Conservation (phyloP, 2,888 invertebrate genomes). For the Unio delphinus region DNA sequence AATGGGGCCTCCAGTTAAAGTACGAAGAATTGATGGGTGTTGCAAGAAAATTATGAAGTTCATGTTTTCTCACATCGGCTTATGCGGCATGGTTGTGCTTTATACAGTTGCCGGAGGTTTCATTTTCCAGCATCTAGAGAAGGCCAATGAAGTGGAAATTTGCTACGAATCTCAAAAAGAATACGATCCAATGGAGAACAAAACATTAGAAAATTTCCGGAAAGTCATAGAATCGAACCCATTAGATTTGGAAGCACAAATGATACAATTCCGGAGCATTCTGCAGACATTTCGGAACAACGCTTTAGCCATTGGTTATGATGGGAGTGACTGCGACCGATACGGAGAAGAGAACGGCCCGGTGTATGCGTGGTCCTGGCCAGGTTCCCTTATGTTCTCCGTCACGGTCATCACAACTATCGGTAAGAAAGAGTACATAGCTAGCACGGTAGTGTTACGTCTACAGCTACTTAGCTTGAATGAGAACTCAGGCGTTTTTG, state of each 20-base stretch:
- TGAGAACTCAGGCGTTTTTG: too few species aligned
- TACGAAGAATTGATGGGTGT: conserved; percentile 31
- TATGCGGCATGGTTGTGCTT: conserved; percentile 65
- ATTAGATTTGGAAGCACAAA: conserved; percentile 52
- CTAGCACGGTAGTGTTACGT: not conserved
- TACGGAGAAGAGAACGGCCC: conserved; percentile 63
- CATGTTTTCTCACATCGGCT: conserved; percentile 69
- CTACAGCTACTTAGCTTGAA: too few species aligned
- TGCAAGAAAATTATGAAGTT: conserved; percentile 66
- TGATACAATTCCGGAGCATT: conserved; percentile 56
- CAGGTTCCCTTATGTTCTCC: conserved; percentile 69
- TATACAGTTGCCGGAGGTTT: conserved; percentile 71
- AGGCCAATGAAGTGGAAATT: conserved; percentile 68
- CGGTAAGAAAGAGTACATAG: conserved; percentile 50
- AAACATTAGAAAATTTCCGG: conserved; percentile 56
- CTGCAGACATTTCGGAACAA: conserved; percentile 64
- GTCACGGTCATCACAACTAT: conserved; percentile 71
- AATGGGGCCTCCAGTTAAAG: too few species aligned
- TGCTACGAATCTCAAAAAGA: conserved; percentile 63
- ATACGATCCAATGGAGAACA: conserved; percentile 60
- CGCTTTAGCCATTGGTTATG: conserved; percentile 65
- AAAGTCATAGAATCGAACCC: conserved; percentile 57
- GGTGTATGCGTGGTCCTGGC: conserved; percentile 66
- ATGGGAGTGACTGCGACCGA: conserved; percentile 62
- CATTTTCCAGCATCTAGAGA: conserved; percentile 70